phyloP scores from a whole-genome alignment of 2,113 vertebrate species.

The Aegotheles bennettii region DNA sequence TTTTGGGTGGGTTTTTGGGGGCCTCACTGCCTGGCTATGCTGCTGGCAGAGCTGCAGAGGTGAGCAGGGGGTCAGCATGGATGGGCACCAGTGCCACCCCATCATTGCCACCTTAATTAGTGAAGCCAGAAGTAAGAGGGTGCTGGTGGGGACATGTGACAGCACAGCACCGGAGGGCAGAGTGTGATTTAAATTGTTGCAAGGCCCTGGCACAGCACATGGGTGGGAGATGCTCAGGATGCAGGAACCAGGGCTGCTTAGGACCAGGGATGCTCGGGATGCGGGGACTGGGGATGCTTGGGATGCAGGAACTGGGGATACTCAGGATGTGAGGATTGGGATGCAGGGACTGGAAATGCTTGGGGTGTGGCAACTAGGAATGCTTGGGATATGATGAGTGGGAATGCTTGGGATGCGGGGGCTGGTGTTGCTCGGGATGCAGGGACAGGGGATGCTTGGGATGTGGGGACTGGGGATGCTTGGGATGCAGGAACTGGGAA shows the following conservation, averaged over 20 bases:
- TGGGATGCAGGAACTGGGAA: too few relatives aligned
- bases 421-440: not conserved
- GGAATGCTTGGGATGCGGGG: too few relatives aligned
- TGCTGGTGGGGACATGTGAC: accelerated
- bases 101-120: accelerated
- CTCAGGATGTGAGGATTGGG: too few relatives aligned
- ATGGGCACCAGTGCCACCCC: not conserved
- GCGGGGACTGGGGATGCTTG: too few relatives aligned
- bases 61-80: not conserved
- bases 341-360: not conserved
- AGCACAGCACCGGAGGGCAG: not conserved
- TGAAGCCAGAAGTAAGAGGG: not conserved
- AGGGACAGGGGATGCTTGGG: not conserved
- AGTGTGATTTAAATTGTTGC: not conserved
- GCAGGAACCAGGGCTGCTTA: too few relatives aligned
- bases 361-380: not conserved
- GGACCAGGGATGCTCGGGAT: not conserved
- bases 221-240: too few relatives aligned
- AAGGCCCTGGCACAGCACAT: not conserved
- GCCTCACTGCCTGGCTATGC: accelerated
- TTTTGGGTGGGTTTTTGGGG: not conserved
- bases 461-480: not conserved
- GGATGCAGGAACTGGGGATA: too few relatives aligned
- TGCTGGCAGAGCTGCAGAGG: not conserved
- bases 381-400: too few relatives aligned